Evolutionary conservation across 2,797 vertebrate species (phyloP), one percentile per base, ranked within the genome.

Genomic region (Hydrocynus forskahlii): DNA sequence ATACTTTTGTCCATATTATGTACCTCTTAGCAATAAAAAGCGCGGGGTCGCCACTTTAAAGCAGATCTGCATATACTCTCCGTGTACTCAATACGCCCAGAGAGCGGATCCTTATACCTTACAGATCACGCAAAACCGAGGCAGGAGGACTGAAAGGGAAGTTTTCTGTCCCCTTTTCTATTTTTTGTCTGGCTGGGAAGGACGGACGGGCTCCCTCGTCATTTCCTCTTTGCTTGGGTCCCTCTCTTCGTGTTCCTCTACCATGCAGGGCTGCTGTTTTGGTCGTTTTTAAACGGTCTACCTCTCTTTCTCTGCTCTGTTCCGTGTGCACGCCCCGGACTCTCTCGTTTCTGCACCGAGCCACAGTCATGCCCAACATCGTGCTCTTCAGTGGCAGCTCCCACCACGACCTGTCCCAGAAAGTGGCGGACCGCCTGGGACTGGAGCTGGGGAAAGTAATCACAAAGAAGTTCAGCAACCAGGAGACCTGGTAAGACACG

Each of bases 381-480:
- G 98, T 98, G 90, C 97, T 98, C 89, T 98, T 98, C 83, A 98
- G 97, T 86, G 96, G 97, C 43, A 98, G 97, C 91, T 98, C 97
- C 6, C 97, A 98, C 88, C 96, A 97, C 85, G 96, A 98, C 81
- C 89, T 99, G 81, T 98, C 97, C 40, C 97, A 98, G 88, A 98
- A 96, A 89, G 97, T 98, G 89, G 94, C 97, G 0, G 97, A 98
- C 80, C 95, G 95, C 55, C 92, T 97, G 76, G 96, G 96, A 82
- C 90, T 95, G 5, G 94, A 95, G 75, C 88, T 95, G 62, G 95
- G 94, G 0, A 95, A 95, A 92, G 95, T 96, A 29, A 94, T 96
- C 5, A 96, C 95, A 0, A 96, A 96, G 84, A 96, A 96, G 92
- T 95, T 96, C 52, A 95, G 95, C 89, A 96, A 96, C 86, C 94